Conservation (phyloP, 2,797 vertebrate species). For the Oceanodroma leucorhoa region DNA sequence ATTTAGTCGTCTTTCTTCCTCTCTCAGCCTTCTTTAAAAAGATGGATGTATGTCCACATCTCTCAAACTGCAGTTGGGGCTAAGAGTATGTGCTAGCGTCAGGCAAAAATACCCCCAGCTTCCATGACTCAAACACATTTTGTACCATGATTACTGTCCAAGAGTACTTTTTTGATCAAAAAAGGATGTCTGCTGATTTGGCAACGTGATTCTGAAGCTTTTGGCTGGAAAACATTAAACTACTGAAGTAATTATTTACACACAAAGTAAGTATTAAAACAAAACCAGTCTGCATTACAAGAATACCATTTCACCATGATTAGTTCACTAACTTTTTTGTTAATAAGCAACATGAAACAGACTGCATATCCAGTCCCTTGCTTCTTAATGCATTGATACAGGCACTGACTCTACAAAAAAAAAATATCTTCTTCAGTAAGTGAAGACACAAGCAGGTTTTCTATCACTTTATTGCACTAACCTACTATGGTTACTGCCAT, state of each 20-base stretch:
- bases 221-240: conserved; percentile 33
- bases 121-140: not conserved
- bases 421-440: not conserved
- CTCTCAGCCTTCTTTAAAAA: not conserved
- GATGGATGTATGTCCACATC: not conserved
- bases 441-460: not conserved
- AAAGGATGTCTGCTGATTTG: not conserved
- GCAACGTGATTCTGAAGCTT: not conserved
- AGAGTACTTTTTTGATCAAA: not conserved
- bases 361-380: not conserved
- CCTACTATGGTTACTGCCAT: not conserved
- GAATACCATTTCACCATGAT: conserved; percentile 2
- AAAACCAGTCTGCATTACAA: conserved; percentile 18
- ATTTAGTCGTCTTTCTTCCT: not conserved
- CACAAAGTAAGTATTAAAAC: not conserved
- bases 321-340: conserved; percentile 7
- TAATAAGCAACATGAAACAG: conserved; percentile 14
- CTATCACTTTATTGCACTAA: not conserved
- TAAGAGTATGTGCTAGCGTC: not conserved
- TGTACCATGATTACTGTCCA: not conserved
- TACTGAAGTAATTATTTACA: conserved; percentile 57
- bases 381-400: not conserved
- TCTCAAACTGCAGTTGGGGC: not conserved
- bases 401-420: not conserved
- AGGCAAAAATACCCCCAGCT: not conserved